Conservation (phyloP, 2,113 vertebrate species). For the Ictidomys tridecemlineatus region DNA sequence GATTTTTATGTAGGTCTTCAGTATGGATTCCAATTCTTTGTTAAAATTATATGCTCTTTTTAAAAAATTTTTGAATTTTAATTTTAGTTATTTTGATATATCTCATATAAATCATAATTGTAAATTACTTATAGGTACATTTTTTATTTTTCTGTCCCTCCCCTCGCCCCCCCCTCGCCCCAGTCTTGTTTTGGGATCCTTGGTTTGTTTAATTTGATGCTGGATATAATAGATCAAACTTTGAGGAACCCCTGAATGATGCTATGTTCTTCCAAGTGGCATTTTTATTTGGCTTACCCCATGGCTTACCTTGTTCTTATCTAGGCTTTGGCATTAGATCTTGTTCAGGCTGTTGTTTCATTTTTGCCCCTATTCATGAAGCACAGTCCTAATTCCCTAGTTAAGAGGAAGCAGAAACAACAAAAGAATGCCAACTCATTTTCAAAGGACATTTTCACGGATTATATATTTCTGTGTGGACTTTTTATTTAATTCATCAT, state of each 20-base stretch:
- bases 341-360: neutral
- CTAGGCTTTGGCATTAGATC: neutral
- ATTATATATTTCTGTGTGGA: neutral
- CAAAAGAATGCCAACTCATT: neutral
- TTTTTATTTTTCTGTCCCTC: neutral
- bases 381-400: neutral
- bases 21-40: neutral
- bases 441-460: conserved; percentile 7
- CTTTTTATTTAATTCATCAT: neutral
- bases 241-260: neutral
- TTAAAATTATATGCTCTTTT: conserved; percentile 14
- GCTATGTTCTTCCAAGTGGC: neutral
- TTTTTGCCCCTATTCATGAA: neutral
- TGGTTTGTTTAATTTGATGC: neutral
- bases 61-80: neutral
- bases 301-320: neutral
- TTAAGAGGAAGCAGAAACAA: neutral
- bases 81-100: conserved; percentile 31
- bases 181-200: neutral
- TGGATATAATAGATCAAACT: neutral
- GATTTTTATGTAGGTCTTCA: neutral
- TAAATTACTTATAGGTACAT: neutral
- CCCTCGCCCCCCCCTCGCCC: neutral
- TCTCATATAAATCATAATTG: neutral
- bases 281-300: neutral